Conservation (phyloP, 2,113 vertebrate species). For the Marmota flaviventris region DNA sequence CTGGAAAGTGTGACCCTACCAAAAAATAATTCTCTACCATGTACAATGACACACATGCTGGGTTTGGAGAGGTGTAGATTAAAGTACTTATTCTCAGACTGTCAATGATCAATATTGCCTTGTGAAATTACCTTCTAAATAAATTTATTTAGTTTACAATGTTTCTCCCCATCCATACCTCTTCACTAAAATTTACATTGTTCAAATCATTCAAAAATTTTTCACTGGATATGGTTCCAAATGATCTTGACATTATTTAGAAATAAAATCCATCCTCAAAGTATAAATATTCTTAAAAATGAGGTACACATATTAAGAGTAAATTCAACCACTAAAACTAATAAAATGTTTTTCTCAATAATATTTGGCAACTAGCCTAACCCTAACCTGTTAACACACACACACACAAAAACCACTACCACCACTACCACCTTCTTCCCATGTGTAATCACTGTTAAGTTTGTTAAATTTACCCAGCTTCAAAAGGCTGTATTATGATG, state of each 20-base stretch:
- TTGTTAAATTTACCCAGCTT: neutral
- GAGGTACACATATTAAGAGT: neutral
- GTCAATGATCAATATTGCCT: neutral
- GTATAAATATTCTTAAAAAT: neutral
- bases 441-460: neutral
- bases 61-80: neutral
- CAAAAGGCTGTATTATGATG: neutral
- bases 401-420: neutral
- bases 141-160: neutral
- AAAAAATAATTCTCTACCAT: neutral
- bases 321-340: neutral
- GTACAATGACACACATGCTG: neutral
- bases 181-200: neutral
- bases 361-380: neutral
- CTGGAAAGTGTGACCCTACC: neutral
- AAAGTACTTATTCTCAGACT: neutral
- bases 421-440: neutral
- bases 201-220: conserved; percentile 9
- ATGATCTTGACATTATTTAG: neutral
- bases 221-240: neutral
- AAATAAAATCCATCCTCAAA: neutral
- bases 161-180: neutral
- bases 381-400: neutral
- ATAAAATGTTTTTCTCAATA: neutral
- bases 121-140: neutral